Evolutionary conservation across 2,797 vertebrate species (phyloP), one percentile per base, ranked within the genome.

Genomic region (Phrynocephalus vlangalii): DNA sequence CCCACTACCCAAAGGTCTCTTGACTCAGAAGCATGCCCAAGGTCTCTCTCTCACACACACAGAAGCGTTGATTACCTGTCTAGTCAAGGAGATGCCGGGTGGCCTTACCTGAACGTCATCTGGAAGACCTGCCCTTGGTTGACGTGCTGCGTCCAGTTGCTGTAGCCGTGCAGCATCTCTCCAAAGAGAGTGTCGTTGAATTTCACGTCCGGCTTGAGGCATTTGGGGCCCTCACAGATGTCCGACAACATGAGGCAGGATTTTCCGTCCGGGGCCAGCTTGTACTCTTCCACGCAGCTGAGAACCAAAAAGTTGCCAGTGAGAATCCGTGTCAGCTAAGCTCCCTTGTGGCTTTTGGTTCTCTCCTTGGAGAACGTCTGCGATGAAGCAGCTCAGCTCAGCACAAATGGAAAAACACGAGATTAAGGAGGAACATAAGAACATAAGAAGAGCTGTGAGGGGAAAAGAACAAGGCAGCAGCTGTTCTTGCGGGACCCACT

Each of bases 261-360:
- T 86, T 99, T 99, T 28, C 98, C 98, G 63, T 99, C 98, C 0
- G 97, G 96, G 28, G 98, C 98, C 94, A 99, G 97, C 91, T 97
- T 98, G 95, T 99, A 99, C 92, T 99, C 99, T 95, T 99, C 98
- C 87, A 99, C 99, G 3, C 99, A 99, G 80, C 99, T 99, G 95
- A 1, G 2, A 88, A 63, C 72, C 91, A 94, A 7, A 82, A 56
- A n/a, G 50, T 6, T n/a, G 33, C 60, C 50, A 38, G 13, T 0
- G 28, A 20, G 20, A 83, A 60, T 15, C 68, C 63, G 2, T 5
- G 26, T 33, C 15, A 22, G 15, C 60, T 63, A 13, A 20, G 60
- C 60, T 63, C 60, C 18, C 15, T 63, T 63, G 60, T 16, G 60
- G 15, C 16, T 63, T 63, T 63, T 16, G 10, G 60, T 16, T 13